Evolutionary conservation across 2,888 invertebrate genomes (phyloP), one percentile per base, ranked within the genome.

Genomic region (Xestia ashworthii): DNA sequence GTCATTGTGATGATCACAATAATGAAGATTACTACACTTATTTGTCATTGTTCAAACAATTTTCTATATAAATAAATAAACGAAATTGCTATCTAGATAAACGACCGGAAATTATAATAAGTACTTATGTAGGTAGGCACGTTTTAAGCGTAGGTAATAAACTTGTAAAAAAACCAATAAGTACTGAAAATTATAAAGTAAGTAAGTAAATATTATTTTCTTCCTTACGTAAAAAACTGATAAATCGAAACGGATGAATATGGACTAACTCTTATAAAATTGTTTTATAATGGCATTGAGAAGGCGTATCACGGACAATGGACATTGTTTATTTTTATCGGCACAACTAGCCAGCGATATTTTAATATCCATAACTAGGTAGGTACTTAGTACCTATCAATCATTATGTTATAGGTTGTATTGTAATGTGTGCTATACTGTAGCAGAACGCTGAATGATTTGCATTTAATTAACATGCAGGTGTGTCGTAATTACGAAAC

Each of bases 1-100:
- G 12, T 58, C 62, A 75, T 64, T 64, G n/a, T 62, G 60, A 78
- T 83, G 66, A 76, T 78, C 46, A 58, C 19, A 76, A 80, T 83
- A 6, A 78, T 55, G 48, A 65, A 66, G 78, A 83, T 85, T 25
- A 66, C 76, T n/a, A 32, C 65, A 78, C 50, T 58, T 65, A 70
- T 69, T 44, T 50, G 32, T 11, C 58, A 65, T 50, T 71, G 48
- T 69, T 53, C 58, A 68, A 68, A 53, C 67, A 53, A 68, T 78
- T 78, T 78, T 71, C 6, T 44, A 79, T 72, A 38, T 62, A 12
- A n/a, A 48, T 68, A 74, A 71, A 82, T 68, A 60, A 50, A 79
- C 55, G 0, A 81, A 81, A 81, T 81, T 67, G 46, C 38, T 41
- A 22, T 25, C n/a, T n/a, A 44, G 44, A 32, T 67, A 55, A 64